A percentile compares a stretch with the other conserved stretches of the same genome.
phyloP scores from a whole-genome alignment of 1,140 invertebrate species.

The Aphelinus atriplicis region DNA sequence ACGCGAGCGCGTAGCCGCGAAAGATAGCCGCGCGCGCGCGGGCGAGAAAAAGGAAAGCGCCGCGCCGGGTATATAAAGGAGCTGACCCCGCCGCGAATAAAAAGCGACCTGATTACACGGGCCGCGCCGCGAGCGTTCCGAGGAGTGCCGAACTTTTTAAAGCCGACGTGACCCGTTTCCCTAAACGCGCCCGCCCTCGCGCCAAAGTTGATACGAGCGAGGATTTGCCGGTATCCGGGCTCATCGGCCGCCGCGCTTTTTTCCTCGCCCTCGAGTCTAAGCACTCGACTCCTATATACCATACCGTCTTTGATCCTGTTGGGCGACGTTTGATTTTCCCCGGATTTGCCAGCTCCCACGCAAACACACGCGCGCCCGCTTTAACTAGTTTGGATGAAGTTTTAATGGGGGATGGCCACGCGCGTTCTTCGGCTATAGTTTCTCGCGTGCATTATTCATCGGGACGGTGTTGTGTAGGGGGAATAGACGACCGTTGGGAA shows the following conservation, averaged over 20 bases:
- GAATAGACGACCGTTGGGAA: no score
- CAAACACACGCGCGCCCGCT: no score
- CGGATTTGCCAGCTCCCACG: background rate
- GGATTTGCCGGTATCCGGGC: no score
- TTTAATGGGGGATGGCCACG: background rate
- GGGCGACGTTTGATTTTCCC: slow-evolving; percentile 20
- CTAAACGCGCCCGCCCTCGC: slow-evolving; percentile 25
- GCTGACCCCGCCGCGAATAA: background rate
- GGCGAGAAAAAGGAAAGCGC: slow-evolving; percentile 1
- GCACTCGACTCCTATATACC: no score
- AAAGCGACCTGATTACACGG: slow-evolving; percentile 43
- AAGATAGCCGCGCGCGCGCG: slow-evolving; percentile 3
- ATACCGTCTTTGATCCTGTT: slow-evolving; percentile 13
- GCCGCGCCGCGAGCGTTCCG: background rate
- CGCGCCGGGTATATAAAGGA: no score
- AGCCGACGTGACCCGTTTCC: slow-evolving; percentile 48
- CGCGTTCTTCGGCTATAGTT: no score
- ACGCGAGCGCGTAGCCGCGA: slow-evolving; percentile 20
- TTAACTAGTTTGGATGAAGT: slow-evolving; percentile 2
- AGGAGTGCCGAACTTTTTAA: slow-evolving; percentile 48
- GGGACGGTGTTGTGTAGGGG: no score
- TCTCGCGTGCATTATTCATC: no score
- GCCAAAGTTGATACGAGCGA: no score
- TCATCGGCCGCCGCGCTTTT: no score
- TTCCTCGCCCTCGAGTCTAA: no score